Base-by-base conservation (phyloP, 2,888 invertebrate genomes). In the Brenthis daphne region DNA sequence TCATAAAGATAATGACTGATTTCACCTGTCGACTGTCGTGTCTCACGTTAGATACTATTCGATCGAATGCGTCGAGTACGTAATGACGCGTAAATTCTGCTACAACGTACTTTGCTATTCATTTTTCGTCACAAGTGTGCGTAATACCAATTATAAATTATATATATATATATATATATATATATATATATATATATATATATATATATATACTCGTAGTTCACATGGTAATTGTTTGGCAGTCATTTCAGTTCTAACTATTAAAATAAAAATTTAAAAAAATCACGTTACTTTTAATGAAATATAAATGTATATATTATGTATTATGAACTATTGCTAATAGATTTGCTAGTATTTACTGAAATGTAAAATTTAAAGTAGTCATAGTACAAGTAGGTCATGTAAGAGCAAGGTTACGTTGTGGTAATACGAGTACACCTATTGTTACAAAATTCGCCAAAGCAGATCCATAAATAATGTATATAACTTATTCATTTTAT, bases 1-100 rank as follows among this genome's bases (percentile, higher is more conserved):
- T 77, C 74, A 77, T 73, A 64, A 74, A 72, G 63, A 65, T 68
- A 68, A 65, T 71, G 60, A 57, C 56, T 58, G 61, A 67, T 57
- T 69, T 65, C 67, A 69, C 72, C 69, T 69, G 71, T 65, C 54
- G 69, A 24, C 50, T 20, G 63, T 51, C 64, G 51, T 29, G 47
- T 55, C 37, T 43, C 37, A 43, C 8, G 11, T 43, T 43, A 43
- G 37, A 43, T 43, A 11, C 37, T 11, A 29, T 43, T 43, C 37
- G 8, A 43, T 43, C 37, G 37, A 43, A 43, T 43, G 37, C 37
- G 37, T 37, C 37, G 37, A 6, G 6, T 37, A 43, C 37, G 37
- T 43, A 43, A 43, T 11, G 37, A 37, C 11, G 37, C 37, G 37
- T 11, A 43, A 43, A 43, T 43, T 43, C 11, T 43, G 53, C 20